A percentile compares a stretch with the other conserved stretches of the same genome.
phyloP scores from a whole-genome alignment of 2,888 invertebrate species.

The Notodonta dromedarius region DNA sequence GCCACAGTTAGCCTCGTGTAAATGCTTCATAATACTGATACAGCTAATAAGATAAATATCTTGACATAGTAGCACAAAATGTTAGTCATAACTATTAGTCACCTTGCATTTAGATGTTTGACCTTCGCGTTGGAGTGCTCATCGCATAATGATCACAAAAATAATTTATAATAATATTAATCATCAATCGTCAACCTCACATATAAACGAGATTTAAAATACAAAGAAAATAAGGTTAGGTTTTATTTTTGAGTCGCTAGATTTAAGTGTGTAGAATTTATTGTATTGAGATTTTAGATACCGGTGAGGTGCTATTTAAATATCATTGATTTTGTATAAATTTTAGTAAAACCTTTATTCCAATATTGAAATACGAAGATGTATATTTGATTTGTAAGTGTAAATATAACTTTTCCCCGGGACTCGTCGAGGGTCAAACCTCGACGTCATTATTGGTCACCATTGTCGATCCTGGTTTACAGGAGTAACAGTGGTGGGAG shows the following conservation, averaged over 20 bases:
- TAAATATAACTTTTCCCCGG: constrained; percentile 23
- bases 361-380: constrained; percentile 29
- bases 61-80: neutral
- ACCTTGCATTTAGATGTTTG: constrained; percentile 6
- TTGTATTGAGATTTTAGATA: constrained; percentile 29
- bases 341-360: constrained; percentile 3
- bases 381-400: constrained; percentile 37
- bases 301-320: constrained; percentile 32
- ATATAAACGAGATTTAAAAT: too few relatives aligned
- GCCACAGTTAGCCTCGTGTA: too few relatives aligned
- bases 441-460: too few relatives aligned
- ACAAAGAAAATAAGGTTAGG: too few relatives aligned
- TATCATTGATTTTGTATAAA: constrained; percentile 37
- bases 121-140: constrained; percentile 1
- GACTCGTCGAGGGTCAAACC: too few relatives aligned
- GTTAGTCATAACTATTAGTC: constrained; percentile 7
- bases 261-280: neutral
- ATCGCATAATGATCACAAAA: constrained; percentile 1
- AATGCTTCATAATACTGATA: neutral
- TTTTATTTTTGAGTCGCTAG: too few relatives aligned
- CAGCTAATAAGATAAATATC: constrained; percentile 1
- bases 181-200: neutral
- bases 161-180: neutral
- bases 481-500: too few relatives aligned
- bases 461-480: too few relatives aligned